These are phyloP conservation scores for Tetanocera ferruginea DNA, from an alignment of 2,888 invertebrate genomes.

Conservation along the genomic window DNA sequence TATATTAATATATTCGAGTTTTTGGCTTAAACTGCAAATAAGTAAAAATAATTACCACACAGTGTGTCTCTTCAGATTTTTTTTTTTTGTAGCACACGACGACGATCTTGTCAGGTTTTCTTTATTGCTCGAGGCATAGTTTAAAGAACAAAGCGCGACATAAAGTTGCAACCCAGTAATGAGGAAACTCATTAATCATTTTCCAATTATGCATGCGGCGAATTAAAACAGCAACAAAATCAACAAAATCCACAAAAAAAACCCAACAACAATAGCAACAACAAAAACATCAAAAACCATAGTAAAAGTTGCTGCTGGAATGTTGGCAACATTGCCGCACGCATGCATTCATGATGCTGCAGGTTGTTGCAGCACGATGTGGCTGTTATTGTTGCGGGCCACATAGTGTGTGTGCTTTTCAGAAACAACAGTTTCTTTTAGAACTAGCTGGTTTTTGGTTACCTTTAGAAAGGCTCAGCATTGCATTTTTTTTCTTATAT, in stretches of 20 bases:
- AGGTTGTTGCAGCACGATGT: conserved; percentile 14
- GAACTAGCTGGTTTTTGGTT: neutral
- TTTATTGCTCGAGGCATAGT: conserved; percentile 1
- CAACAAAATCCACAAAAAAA: neutral
- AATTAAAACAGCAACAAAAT: conserved; percentile 10
- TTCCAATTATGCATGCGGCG: conserved; percentile 50
- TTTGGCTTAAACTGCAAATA: too few relatives aligned
- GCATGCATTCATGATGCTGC: conserved; percentile 3
- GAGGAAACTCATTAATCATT: conserved; percentile 68
- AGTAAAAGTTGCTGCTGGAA: neutral
- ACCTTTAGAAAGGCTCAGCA: neutral
- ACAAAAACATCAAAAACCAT: neutral
- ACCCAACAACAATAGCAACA: neutral
- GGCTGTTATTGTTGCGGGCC: neutral
- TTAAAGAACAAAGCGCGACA: conserved; percentile 54
- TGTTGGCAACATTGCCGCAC: conserved; percentile 20
- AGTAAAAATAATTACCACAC: too few relatives aligned
- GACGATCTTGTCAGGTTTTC: neutral
- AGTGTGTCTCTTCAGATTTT: too few relatives aligned
- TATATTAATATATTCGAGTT: too few relatives aligned
- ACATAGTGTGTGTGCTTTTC: neutral
- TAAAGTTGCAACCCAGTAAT: conserved; percentile 64
- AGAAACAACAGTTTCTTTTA: neutral
- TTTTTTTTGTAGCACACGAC: too few relatives aligned
- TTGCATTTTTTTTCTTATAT: too few relatives aligned